A percentile compares a stretch with the other conserved stretches of the same genome.
These are phyloP conservation scores for Geotrypetes seraphini DNA, from an alignment of 2,797 vertebrate genomes.

Conservation along the genomic window DNA sequence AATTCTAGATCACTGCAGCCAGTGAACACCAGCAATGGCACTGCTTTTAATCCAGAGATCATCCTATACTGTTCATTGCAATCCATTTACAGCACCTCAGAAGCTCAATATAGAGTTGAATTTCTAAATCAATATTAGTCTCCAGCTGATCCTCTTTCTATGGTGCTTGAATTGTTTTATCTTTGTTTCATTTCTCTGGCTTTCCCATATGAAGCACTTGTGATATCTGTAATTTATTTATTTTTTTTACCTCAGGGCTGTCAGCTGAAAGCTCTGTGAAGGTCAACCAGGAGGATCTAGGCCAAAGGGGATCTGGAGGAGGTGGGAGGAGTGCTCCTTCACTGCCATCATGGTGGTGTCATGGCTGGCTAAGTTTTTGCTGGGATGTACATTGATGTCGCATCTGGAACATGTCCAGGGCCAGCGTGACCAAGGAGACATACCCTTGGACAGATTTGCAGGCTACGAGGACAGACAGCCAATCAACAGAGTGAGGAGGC, in stretches of 20 bases:
- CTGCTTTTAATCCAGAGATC: too few species aligned
- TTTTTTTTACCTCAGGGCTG: background rate
- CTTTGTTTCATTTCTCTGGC: too few species aligned
- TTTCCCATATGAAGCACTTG: too few species aligned
- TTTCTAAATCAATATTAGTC: too few species aligned
- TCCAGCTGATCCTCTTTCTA: too few species aligned
- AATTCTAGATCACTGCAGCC: too few species aligned
- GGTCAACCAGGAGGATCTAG: slow-evolving; percentile 4
- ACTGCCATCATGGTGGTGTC: slow-evolving; percentile 52
- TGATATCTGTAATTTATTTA: too few species aligned
- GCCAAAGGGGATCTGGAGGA: slow-evolving; percentile 1
- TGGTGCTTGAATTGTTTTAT: too few species aligned
- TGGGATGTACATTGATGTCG: slow-evolving; percentile 64
- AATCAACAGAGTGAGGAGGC: slow-evolving; percentile 68
- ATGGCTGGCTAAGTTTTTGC: slow-evolving; percentile 65
- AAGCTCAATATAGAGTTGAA: too few species aligned
- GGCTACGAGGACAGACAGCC: slow-evolving; percentile 62
- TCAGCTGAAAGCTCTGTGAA: slow-evolving; percentile 1
- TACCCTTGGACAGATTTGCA: slow-evolving; percentile 60
- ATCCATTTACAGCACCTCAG: too few species aligned
- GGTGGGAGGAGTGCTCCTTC: background rate
- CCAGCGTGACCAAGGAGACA: slow-evolving; percentile 49
- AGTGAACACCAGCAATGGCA: too few species aligned
- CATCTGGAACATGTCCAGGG: slow-evolving; percentile 36
- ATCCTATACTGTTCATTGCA: too few species aligned